Conservation (phyloP, 2,797 vertebrate genomes). For the Nannoperca obscura region DNA sequence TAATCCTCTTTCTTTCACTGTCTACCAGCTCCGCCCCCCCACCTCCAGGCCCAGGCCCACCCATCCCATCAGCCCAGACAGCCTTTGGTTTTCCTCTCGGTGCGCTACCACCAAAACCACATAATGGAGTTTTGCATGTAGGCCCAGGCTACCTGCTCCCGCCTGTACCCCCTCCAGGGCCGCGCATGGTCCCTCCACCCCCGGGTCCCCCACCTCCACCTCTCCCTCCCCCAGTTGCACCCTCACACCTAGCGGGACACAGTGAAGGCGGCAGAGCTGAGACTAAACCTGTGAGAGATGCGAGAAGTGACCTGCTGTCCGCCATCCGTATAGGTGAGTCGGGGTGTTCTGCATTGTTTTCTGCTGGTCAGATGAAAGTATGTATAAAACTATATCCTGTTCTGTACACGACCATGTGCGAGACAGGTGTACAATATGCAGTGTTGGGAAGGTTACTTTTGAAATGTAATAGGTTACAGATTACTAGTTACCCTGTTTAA, state of each 20-base stretch:
- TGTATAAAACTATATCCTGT: background rate
- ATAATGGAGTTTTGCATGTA: slow-evolving; percentile 66
- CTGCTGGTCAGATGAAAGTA: background rate
- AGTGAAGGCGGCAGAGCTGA: slow-evolving; percentile 74
- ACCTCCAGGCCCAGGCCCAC: slow-evolving; percentile 78
- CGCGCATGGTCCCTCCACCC: slow-evolving; percentile 78
- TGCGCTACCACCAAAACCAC: slow-evolving; percentile 59
- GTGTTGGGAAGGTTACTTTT: too few species aligned
- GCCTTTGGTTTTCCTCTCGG: slow-evolving; percentile 86
- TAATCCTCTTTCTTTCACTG: slow-evolving; percentile 49
- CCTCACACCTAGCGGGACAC: slow-evolving; percentile 64
- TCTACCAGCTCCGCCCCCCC: slow-evolving; percentile 81
- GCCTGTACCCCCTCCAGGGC: slow-evolving; percentile 76
- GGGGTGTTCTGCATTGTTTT: background rate
- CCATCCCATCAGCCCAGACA: slow-evolving; percentile 89
- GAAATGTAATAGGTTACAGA: too few species aligned
- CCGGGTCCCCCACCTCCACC: slow-evolving; percentile 80
- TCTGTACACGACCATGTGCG: background rate
- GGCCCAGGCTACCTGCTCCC: slow-evolving; percentile 74
- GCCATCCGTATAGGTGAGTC: slow-evolving; percentile 91
- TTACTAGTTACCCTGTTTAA: too few species aligned
- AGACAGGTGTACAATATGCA: background rate
- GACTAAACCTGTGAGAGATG: slow-evolving; percentile 84
- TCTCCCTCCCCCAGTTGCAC: slow-evolving; percentile 58
- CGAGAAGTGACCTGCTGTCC: slow-evolving; percentile 90